Percentiles rank a stretch among this genome's conserved stretches.
Evolutionary conservation across 2,797 vertebrate genomes (phyloP).

Genomic region (Artibeus lituratus): DNA sequence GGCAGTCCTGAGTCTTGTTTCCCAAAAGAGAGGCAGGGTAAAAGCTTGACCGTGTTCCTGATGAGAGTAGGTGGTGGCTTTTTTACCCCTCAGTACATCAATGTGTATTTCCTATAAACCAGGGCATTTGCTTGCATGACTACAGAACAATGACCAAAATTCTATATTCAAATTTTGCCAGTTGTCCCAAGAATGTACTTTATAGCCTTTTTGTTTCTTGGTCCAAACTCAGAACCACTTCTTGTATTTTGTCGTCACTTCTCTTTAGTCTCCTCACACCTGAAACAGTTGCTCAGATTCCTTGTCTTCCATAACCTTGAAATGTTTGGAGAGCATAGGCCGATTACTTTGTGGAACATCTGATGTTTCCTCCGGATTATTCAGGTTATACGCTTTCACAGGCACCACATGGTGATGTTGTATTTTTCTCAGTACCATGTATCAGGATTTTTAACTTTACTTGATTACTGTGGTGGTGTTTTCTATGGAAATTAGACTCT

Average conservation of each 20-base stretch:
- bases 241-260: neutral
- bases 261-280: neutral
- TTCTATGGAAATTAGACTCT: neutral
- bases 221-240: neutral
- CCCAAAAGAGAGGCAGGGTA: neutral
- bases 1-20: neutral
- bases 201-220: neutral
- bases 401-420: neutral
- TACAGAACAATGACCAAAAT: neutral
- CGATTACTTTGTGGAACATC: neutral
- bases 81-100: neutral
- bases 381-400: neutral
- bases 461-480: neutral
- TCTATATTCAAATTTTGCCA: neutral
- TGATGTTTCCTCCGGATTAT: neutral
- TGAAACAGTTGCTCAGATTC: neutral
- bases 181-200: neutral
- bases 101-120: neutral
- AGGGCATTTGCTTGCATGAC: neutral
- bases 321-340: neutral
- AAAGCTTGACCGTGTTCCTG: neutral
- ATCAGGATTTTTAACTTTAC: neutral
- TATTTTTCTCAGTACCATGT: neutral
- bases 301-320: neutral
- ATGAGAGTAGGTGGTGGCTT: neutral